phyloP scores from a whole-genome alignment of 1,140 invertebrate genomes.

The Eulimnadia texana region DNA sequence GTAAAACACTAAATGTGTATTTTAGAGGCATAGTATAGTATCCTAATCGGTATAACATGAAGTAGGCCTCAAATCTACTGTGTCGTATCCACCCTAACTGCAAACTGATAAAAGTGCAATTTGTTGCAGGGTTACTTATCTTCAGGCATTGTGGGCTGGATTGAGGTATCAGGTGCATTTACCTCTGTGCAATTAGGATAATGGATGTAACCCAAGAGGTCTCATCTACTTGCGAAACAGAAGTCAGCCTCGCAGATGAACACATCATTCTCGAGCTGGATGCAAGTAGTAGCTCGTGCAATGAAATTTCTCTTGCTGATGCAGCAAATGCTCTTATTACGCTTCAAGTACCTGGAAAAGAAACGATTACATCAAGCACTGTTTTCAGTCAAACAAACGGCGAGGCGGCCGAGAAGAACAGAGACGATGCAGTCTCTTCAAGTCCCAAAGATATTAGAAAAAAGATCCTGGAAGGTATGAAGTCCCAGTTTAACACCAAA shows the following conservation, averaged over 20 bases:
- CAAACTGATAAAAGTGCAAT: too few relatives aligned
- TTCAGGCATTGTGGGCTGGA: too few relatives aligned
- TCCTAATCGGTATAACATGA: too few relatives aligned
- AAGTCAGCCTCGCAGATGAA: conserved; percentile 1
- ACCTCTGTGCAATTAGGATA: too few relatives aligned
- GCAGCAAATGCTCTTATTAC: conserved; percentile 9
- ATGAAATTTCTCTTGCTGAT: conserved; percentile 7
- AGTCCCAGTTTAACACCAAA: conserved; percentile 13
- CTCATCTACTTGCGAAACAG: conserved; percentile 5
- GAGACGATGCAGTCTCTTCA: background rate
- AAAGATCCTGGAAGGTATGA: conserved; percentile 14
- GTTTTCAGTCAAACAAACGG: too few relatives aligned
- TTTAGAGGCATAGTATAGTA: too few relatives aligned
- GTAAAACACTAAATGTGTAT: too few relatives aligned
- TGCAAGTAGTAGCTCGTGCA: background rate
- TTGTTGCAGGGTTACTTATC: too few relatives aligned
- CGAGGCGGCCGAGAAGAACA: background rate
- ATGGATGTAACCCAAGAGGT: conserved; percentile 4
- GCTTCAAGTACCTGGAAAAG: conserved; percentile 4
- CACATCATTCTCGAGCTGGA: background rate
- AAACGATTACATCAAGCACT: background rate
- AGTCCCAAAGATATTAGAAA: conserved; percentile 11
- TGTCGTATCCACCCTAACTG: too few relatives aligned
- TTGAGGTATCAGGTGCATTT: too few relatives aligned
- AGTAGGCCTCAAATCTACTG: too few relatives aligned